Evolutionary conservation across 2,113 vertebrate species (phyloP).

Genomic region (Naja naja): DNA sequence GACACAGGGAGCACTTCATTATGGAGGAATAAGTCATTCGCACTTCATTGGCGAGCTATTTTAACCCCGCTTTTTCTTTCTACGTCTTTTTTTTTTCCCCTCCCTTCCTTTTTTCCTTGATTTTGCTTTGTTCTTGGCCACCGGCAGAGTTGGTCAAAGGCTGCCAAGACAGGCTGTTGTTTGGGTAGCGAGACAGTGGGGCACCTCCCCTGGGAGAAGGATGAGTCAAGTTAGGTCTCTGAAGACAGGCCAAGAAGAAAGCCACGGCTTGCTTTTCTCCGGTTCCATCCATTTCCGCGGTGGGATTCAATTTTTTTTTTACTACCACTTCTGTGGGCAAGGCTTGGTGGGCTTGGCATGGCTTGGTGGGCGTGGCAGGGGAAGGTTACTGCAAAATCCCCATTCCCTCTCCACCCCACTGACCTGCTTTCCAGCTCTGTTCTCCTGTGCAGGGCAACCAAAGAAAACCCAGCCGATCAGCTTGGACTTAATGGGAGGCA

Average conservation of each 20-base stretch:
- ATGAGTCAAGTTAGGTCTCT: neutral
- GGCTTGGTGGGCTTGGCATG: too few relatives aligned
- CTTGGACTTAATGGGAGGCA: too few relatives aligned
- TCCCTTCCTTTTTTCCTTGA: conserved; percentile 12
- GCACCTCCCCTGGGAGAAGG: neutral
- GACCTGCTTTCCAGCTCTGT: too few relatives aligned
- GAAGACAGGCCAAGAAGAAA: neutral
- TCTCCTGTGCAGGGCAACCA: too few relatives aligned
- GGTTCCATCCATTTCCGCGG: neutral
- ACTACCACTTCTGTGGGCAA: too few relatives aligned
- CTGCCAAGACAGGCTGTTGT: neutral
- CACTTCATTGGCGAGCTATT: conserved; percentile 59
- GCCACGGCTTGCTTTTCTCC: neutral
- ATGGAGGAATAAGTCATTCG: conserved; percentile 70
- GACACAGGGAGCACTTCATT: conserved; percentile 64
- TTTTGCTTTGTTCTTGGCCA: conserved; percentile 57
- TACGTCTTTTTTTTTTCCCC: neutral
- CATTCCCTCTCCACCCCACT: too few relatives aligned
- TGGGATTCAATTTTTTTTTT: too few relatives aligned
- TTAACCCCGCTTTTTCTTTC: conserved; percentile 1
- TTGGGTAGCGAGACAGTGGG: neutral
- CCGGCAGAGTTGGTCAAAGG: conserved; percentile 12
- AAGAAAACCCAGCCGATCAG: too few relatives aligned
- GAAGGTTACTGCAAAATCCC: too few relatives aligned
- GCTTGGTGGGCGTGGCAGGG: too few relatives aligned